Conservation (phyloP, 2,888 invertebrate species). For the Coenonympha glycerion region DNA sequence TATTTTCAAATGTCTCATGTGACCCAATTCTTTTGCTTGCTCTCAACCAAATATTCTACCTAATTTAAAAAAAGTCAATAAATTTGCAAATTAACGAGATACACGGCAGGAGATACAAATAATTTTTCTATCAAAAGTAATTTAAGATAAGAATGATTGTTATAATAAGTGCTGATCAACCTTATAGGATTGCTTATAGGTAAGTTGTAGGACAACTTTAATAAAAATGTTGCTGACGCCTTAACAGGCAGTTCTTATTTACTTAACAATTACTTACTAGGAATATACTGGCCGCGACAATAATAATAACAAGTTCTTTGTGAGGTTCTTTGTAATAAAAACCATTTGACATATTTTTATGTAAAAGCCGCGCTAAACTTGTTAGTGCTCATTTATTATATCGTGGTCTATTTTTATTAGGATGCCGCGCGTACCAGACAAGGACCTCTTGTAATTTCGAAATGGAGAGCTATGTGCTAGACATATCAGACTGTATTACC, state of each 20-base stretch:
- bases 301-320: slow-evolving; percentile 6
- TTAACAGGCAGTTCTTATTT: neutral
- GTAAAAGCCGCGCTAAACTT: neutral
- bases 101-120: no score
- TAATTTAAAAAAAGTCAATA: no score
- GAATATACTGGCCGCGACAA: neutral
- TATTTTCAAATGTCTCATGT: neutral
- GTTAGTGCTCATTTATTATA: neutral
- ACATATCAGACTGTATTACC: no score
- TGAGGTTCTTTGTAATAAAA: slow-evolving; percentile 1
- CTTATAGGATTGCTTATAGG: neutral
- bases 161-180: neutral
- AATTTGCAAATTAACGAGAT: no score
- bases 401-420: neutral
- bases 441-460: neutral
- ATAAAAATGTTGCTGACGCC: slow-evolving; percentile 5
- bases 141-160: no score
- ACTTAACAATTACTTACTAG: slow-evolving; percentile 1
- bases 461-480: neutral
- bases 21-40: neutral
- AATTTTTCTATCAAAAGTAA: no score
- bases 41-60: no score
- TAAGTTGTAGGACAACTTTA: neutral
- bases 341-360: slow-evolving; percentile 2
- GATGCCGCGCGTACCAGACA: neutral